Evolutionary conservation across 2,888 invertebrate genomes (phyloP).

Genomic region (Tenodera sinensis): DNA sequence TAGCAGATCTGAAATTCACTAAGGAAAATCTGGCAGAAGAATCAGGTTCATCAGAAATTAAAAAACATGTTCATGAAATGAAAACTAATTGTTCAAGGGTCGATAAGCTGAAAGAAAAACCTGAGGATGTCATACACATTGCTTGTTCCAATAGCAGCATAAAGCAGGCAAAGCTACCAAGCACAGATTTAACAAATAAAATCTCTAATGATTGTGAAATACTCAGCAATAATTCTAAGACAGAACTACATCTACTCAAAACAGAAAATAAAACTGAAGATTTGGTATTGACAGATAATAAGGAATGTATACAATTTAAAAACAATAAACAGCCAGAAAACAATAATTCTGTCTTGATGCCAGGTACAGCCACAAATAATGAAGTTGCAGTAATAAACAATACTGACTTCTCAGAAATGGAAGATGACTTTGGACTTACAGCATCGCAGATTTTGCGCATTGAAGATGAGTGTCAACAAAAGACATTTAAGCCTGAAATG

Average conservation of each 20-base stretch:
- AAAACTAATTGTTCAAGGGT: background rate
- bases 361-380: background rate
- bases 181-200: background rate
- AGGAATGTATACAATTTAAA: background rate
- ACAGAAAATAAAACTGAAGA: background rate
- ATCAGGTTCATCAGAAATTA: background rate
- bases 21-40: background rate
- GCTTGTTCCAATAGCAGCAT: background rate
- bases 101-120: background rate
- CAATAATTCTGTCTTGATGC: background rate
- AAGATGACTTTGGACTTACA: constrained; percentile 5
- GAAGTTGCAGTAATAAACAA: background rate
- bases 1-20: background rate
- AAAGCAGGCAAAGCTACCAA: background rate
- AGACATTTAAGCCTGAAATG: background rate
- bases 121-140: background rate
- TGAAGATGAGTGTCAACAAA: background rate
- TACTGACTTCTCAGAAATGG: background rate
- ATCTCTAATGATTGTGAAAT: background rate
- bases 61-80: background rate
- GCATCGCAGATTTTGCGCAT: background rate
- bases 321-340: background rate
- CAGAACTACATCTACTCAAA: background rate
- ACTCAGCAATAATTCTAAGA: background rate
- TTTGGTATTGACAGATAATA: background rate